Evolutionary conservation across 2,113 vertebrate species (phyloP), one percentile per base, ranked within the genome.

Genomic region (Hydrochoerus hydrochaeris): DNA sequence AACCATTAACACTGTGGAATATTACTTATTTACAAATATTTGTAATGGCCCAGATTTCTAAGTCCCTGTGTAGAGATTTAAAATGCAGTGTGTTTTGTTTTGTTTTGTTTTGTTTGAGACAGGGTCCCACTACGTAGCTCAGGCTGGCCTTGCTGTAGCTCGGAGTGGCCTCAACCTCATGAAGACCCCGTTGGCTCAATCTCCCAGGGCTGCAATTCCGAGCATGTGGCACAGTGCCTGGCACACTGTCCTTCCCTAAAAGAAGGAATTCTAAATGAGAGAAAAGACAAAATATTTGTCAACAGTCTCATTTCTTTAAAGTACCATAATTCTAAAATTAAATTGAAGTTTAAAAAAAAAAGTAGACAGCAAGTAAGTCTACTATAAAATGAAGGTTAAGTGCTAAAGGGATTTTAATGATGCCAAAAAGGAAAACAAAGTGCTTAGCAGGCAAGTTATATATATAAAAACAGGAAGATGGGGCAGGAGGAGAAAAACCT

Each of bases 391-490:
- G 94, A 90, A 97, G 92, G 69, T 92, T 96, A 90, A 94, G 58
- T 77, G 58, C 77, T 95, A 87, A 95, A 96, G 91, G 91, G 87
- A 90, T 96, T 95, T 95, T 90, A 78, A 0, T 95, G 71, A 93
- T 94, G 87, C 65, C 93, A 38, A 91, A 94, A 96, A 95, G 97
- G 73, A 52, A 82, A 96, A 96, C 95, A 96, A 95, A 96, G 60
- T 97, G 95, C 96, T 95, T 97, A 97, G 92, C 90, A 97, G 95
- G 71, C 87, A 95, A 94, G 85, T 82, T 96, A 81, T 95, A 90
- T 94, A 87, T 97, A 91, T 90, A 92, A 95, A 97, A 97, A 97
- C 96, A 97, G 97, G 97, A 97, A 97, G 97, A 85, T 92, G 93
- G 67, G 95, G 82, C 90, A 85, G 54, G 78, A 94, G 81, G 28